Percentiles rank a stretch among this genome's conserved stretches.
Conservation (phyloP, 2,888 invertebrate species). For the Drosophila mulleri region DNA sequence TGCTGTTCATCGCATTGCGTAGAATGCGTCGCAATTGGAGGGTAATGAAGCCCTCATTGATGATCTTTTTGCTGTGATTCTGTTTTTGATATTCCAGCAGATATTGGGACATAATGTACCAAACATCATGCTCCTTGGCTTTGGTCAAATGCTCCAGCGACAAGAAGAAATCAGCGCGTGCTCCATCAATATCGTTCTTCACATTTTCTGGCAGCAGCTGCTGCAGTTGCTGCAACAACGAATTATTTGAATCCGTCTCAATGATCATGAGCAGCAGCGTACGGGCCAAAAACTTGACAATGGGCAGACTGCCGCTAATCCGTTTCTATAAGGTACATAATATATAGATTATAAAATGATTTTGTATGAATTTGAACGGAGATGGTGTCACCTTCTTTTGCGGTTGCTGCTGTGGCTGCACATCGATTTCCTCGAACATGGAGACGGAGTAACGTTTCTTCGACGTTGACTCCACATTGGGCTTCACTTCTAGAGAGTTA, state of each 20-base stretch:
- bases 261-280: constrained; percentile 76
- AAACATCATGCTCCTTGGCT: constrained; percentile 81
- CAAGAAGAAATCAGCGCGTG: constrained; percentile 77
- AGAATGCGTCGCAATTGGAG: constrained; percentile 80
- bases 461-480: constrained; percentile 20
- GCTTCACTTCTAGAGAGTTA: constrained; percentile 67
- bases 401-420: constrained; percentile 62
- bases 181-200: constrained; percentile 62
- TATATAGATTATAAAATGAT: not conserved
- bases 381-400: constrained; percentile 56
- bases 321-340: constrained; percentile 33
- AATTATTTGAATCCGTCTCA: constrained; percentile 65
- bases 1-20: constrained; percentile 80
- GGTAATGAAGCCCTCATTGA: constrained; percentile 77
- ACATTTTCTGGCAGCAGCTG: constrained; percentile 49
- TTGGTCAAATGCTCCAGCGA: constrained; percentile 82
- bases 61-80: constrained; percentile 60
- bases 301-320: constrained; percentile 68
- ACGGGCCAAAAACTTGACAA: constrained; percentile 81
- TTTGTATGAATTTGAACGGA: too few species aligned
- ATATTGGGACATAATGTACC: constrained; percentile 82
- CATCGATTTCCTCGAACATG: constrained; percentile 82
- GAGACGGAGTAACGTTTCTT: constrained; percentile 82
- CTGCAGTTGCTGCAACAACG: constrained; percentile 65
- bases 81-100: constrained; percentile 80